These are phyloP conservation scores for Erynnis tages DNA, from an alignment of 2,888 invertebrate species.

Conservation along the genomic window DNA sequence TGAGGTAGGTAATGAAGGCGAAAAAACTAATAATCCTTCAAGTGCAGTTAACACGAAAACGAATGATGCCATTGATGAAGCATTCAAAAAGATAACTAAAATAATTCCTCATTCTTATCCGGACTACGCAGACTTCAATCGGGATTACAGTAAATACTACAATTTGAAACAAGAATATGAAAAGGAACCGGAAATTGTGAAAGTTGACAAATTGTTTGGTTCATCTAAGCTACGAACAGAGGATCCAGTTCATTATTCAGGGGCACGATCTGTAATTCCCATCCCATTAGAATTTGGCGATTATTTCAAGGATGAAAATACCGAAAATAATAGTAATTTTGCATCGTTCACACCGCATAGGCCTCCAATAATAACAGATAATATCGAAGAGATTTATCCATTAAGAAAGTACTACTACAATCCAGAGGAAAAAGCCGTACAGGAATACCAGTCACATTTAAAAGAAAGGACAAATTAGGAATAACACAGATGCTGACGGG, in stretches of 20 bases:
- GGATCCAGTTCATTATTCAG: constrained; percentile 5
- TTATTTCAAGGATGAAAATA: neutral
- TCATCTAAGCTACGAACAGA: constrained; percentile 17
- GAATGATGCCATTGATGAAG: neutral
- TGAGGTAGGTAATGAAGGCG: neutral
- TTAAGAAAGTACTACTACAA: constrained; percentile 2
- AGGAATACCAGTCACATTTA: neutral
- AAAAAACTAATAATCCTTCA: neutral
- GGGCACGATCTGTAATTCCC: neutral
- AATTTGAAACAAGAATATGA: constrained; percentile 31
- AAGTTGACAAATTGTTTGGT: constrained; percentile 22
- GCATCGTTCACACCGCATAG: neutral
- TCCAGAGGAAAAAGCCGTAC: neutral
- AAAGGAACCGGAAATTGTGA: constrained; percentile 24
- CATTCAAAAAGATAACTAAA: constrained; percentile 22
- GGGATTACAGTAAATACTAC: constrained; percentile 41
- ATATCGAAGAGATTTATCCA: neutral
- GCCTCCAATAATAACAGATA: neutral
- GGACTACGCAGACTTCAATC: constrained; percentile 30
- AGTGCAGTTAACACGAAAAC: neutral
- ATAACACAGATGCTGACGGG: neutral
- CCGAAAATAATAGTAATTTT: neutral
- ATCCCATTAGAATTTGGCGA: neutral
- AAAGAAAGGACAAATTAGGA: neutral
- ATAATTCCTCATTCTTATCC: constrained; percentile 24